Conservation (phyloP, 2,113 vertebrate genomes). For the Mixornis gularis region DNA sequence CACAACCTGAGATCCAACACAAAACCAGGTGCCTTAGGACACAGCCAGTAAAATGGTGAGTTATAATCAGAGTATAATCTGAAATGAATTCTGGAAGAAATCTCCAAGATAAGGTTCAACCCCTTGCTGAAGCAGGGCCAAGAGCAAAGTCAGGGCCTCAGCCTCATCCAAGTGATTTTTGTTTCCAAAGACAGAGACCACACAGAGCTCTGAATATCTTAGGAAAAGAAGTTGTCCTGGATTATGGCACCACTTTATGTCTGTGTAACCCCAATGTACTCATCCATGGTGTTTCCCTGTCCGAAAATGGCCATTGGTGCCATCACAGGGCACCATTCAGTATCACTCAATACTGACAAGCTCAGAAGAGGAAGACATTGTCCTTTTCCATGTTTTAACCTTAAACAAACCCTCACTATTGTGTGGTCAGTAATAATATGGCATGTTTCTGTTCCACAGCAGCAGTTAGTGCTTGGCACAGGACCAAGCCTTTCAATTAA, state of each 20-base stretch:
- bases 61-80: neutral
- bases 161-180: neutral
- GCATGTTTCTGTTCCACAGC: neutral
- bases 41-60: rapidly evolving
- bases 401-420: neutral
- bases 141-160: neutral
- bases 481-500: neutral
- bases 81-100: neutral
- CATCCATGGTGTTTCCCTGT: rapidly evolving
- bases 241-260: neutral
- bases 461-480: neutral
- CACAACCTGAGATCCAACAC: rapidly evolving
- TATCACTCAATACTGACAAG: too few relatives aligned
- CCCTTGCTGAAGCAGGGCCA: neutral
- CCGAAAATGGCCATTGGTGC: rapidly evolving
- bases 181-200: neutral
- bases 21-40: neutral
- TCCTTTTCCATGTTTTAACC: neutral
- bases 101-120: neutral
- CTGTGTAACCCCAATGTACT: rapidly evolving
- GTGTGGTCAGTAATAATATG: rapidly evolving
- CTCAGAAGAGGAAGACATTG: neutral
- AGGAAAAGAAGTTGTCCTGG: neutral
- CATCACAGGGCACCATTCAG: neutral
- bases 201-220: too few relatives aligned